Base-by-base conservation (phyloP, 2,888 invertebrate genomes). In the Dynastes grantii region DNA sequence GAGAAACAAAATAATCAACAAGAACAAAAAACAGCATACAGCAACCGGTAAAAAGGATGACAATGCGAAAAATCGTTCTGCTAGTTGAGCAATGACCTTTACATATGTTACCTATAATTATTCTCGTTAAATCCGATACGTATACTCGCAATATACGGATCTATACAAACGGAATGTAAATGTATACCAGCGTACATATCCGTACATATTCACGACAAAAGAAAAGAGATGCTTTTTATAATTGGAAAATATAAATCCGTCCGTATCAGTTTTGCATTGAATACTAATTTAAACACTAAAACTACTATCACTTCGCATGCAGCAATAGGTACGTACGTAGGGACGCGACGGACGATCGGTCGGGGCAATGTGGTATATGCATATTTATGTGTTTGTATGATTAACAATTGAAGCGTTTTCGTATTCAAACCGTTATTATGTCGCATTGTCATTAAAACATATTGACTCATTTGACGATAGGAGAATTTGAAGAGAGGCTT, bases 171-270 rank as follows among this genome's bases (percentile, higher is more conserved):
- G n/a, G 16, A n/a, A 16, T 8, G 8, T 58, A 58, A 8, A 58
- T 58, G 22, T 58, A 16, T 22, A 58, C 8, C 16, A 1, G n/a
- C 22, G 55, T 58, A 22, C 55, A 16, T 53, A 58, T 22, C 55
- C 22, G 16, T 58, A 37, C 8, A 27, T 58, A 16, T 22, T 22
- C 55, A 22, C 55, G 22, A 9, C 16, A 16, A 58, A 58, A 8
- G 55, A 58, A 58, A 58, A 58, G 55, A 58, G 22, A 22, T n/a
- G 8, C 27, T 22, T 58, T 63, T 63, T 85, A 85, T 85, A 85
- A 85, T 85, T 85, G 85, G 85, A 84, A 85, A 84, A 84, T 84
- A 84, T 85, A 85, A 84, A 85, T 84, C 83, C 58, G 82, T 80
- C 80, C 82, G 82, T 84, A 85, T 84, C 83, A 82, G 81, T 55